These are phyloP conservation scores for Torymus texanus DNA, from an alignment of 2,888 invertebrate genomes.

Conservation along the genomic window DNA sequence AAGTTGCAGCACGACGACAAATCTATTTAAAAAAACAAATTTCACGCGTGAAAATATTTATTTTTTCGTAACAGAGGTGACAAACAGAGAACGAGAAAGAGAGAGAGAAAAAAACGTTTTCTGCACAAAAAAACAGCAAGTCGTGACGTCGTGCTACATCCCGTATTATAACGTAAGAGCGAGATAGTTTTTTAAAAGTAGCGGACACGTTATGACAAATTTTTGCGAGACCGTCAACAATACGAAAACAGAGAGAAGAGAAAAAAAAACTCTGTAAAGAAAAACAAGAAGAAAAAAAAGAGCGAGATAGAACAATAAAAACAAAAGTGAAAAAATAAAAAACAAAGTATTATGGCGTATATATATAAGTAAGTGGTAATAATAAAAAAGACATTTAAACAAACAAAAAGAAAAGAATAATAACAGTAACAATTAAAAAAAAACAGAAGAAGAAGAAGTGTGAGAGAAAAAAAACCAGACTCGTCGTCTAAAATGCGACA, in stretches of 20 bases:
- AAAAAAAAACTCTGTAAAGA: background rate
- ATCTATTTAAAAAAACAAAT: too few species aligned
- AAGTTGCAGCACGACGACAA: conserved; percentile 54
- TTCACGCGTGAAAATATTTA: too few species aligned
- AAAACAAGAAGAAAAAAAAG: background rate
- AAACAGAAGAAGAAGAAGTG: conserved; percentile 31
- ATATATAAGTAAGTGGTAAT: conserved; percentile 46
- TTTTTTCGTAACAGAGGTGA: background rate
- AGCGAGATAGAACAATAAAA: background rate
- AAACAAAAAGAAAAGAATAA: conserved; percentile 54
- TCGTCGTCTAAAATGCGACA: too few species aligned
- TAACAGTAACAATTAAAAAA: conserved; percentile 57
- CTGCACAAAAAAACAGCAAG: too few species aligned
- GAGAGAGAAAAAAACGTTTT: background rate
- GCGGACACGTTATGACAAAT: conserved; percentile 35
- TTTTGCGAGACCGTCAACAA: conserved; percentile 33
- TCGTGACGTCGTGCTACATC: conserved; percentile 53
- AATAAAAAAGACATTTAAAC: conserved; percentile 46
- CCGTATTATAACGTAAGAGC: conserved; percentile 40
- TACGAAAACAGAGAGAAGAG: background rate
- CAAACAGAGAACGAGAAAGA: background rate
- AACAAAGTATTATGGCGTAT: conserved; percentile 3
- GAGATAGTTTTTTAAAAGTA: conserved; percentile 39
- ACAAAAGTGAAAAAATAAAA: conserved; percentile 1
- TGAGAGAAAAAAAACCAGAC: background rate